Conservation (phyloP, 2,888 invertebrate genomes). For the Cecidostiba fungosa region DNA sequence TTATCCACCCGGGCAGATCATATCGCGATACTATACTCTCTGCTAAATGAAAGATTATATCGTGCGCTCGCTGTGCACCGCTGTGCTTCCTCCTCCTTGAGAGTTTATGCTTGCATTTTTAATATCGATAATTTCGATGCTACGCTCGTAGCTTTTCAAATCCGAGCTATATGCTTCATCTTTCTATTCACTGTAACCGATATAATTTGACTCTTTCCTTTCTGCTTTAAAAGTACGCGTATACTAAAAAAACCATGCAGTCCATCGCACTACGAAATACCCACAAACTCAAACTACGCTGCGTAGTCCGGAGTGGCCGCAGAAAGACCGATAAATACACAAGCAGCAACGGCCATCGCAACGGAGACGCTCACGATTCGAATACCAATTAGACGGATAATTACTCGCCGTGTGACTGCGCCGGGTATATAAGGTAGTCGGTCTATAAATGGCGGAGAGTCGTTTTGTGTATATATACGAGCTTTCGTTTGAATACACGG, state of each 20-base stretch:
- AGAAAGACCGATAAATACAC: slow-evolving; percentile 39
- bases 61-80: slow-evolving; percentile 25
- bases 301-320: neutral
- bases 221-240: no score
- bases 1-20: slow-evolving; percentile 31
- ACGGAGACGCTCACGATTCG: slow-evolving; percentile 44
- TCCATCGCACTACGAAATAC: no score
- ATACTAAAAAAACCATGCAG: no score
- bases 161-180: neutral
- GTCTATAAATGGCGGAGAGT: neutral
- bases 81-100: neutral
- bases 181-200: neutral
- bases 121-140: slow-evolving; percentile 16
- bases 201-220: no score
- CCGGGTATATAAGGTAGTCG: slow-evolving; percentile 55
- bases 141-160: neutral
- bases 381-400: slow-evolving; percentile 63
- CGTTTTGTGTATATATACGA: neutral
- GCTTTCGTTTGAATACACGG: neutral
- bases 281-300: slow-evolving; percentile 48
- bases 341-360: slow-evolving; percentile 33
- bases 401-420: slow-evolving; percentile 61
- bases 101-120: slow-evolving; percentile 13
- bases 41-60: slow-evolving; percentile 51
- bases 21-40: slow-evolving; percentile 27